Conservation (phyloP, 2,888 invertebrate genomes). For the Luffia ferchaultella region DNA sequence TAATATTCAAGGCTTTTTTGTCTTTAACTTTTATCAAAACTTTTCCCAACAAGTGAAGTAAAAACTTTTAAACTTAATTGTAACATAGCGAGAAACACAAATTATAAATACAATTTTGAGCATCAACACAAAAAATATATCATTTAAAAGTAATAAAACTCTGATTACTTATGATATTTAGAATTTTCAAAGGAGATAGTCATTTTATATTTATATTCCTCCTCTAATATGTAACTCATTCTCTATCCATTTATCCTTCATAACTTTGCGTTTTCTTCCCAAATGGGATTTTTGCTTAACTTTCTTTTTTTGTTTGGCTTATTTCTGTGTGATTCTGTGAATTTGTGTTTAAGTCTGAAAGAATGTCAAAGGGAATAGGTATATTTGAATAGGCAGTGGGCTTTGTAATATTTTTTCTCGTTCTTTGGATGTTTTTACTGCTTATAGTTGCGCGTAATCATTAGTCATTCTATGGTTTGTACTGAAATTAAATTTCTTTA, state of each 20-base stretch:
- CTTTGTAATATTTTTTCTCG: background rate
- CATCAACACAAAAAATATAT: too few relatives aligned
- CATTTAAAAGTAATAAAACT: too few relatives aligned
- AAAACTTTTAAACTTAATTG: too few relatives aligned
- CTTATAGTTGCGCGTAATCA: background rate
- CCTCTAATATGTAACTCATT: background rate
- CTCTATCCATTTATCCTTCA: background rate
- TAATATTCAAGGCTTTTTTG: too few relatives aligned
- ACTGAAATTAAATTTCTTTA: conserved; percentile 4
- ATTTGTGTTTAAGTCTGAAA: too few relatives aligned
- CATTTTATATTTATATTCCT: background rate
- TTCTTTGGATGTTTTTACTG: background rate
- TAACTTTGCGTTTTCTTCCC: background rate
- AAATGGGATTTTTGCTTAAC: background rate
- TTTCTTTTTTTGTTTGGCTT: background rate
- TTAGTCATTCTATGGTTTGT: conserved; percentile 3
- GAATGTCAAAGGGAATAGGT: too few relatives aligned
- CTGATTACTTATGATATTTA: background rate
- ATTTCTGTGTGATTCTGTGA: background rate
- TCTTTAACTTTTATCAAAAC: too few relatives aligned
- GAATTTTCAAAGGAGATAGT: background rate
- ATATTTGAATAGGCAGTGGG: background rate
- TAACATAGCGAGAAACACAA: too few relatives aligned
- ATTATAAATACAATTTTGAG: too few relatives aligned
- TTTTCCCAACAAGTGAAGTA: too few relatives aligned